phyloP scores from a whole-genome alignment of 2,888 invertebrate genomes.

The Frankliniella fusca region DNA sequence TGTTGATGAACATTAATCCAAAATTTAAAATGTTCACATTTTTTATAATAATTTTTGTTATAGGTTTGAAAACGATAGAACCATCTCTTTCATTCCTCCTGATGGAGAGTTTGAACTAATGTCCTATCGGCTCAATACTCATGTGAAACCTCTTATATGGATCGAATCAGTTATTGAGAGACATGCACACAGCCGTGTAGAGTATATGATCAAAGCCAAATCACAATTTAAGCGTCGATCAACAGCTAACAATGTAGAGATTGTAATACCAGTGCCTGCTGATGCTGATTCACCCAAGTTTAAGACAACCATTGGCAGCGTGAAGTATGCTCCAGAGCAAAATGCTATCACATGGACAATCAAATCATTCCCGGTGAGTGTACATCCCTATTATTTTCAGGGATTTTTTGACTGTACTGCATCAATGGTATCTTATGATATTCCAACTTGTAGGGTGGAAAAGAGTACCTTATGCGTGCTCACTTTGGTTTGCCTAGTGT shows the following conservation, averaged over 20 bases:
- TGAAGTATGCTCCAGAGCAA: slow-evolving; percentile 62
- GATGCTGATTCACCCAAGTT: slow-evolving; percentile 69
- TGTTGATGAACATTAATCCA: not conserved
- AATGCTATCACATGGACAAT: slow-evolving; percentile 62
- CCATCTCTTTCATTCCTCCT: slow-evolving; percentile 65
- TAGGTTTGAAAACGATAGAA: slow-evolving; percentile 62
- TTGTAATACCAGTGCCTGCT: slow-evolving; percentile 57
- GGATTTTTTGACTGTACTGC: not conserved
- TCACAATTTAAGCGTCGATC: slow-evolving; percentile 64
- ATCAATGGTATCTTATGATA: not conserved
- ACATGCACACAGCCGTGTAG: slow-evolving; percentile 62
- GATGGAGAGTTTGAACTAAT: slow-evolving; percentile 68
- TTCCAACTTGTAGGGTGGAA: slow-evolving; percentile 53
- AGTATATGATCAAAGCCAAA: slow-evolving; percentile 65
- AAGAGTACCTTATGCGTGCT: slow-evolving; percentile 64
- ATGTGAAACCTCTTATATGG: slow-evolving; percentile 66
- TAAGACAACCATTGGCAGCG: slow-evolving; percentile 60
- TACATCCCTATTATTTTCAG: not conserved
- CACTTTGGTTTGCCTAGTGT: slow-evolving; percentile 65
- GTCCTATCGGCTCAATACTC: slow-evolving; percentile 63
- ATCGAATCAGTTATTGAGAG: slow-evolving; percentile 65
- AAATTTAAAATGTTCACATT: not conserved
- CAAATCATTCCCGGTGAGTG: slow-evolving; percentile 57
- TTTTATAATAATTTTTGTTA: not conserved
- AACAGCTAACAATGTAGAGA: slow-evolving; percentile 66